These are phyloP conservation scores for Diabrotica balteata DNA, from an alignment of 2,888 invertebrate genomes.

Conservation along the genomic window DNA sequence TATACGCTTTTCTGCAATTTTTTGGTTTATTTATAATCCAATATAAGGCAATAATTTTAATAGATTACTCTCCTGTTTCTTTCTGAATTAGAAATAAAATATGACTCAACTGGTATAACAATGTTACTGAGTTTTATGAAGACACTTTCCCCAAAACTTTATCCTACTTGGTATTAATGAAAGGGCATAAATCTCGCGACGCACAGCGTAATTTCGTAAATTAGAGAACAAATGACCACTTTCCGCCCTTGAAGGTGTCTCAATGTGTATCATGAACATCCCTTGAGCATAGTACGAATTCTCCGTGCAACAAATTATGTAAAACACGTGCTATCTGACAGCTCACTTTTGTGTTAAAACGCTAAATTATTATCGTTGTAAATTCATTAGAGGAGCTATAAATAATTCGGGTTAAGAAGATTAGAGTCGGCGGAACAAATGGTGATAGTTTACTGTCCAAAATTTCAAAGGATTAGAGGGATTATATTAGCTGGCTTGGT, in stretches of 20 bases:
- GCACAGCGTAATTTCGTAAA: constrained; percentile 28
- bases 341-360: constrained; percentile 37
- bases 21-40: too few relatives aligned
- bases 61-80: too few relatives aligned
- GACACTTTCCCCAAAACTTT: constrained; percentile 9
- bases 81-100: background rate
- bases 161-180: constrained; percentile 15
- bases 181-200: constrained; percentile 25
- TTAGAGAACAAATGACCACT: constrained; percentile 32
- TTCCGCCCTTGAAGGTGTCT: constrained; percentile 30
- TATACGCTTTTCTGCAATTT: too few relatives aligned
- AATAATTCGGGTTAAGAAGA: constrained; percentile 31
- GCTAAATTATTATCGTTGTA: constrained; percentile 37
- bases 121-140: constrained; percentile 4
- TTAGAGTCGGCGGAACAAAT: constrained; percentile 6
- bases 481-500: too few relatives aligned
- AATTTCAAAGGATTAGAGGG: background rate
- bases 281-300: constrained; percentile 32
- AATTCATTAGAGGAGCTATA: constrained; percentile 44
- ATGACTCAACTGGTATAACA: background rate
- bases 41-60: too few relatives aligned
- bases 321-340: constrained; percentile 35
- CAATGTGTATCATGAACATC: constrained; percentile 29
- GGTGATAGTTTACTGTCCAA: background rate
- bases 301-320: constrained; percentile 34